phyloP scores from a whole-genome alignment of 2,113 vertebrate genomes.

The Formicarius rufipectus region DNA sequence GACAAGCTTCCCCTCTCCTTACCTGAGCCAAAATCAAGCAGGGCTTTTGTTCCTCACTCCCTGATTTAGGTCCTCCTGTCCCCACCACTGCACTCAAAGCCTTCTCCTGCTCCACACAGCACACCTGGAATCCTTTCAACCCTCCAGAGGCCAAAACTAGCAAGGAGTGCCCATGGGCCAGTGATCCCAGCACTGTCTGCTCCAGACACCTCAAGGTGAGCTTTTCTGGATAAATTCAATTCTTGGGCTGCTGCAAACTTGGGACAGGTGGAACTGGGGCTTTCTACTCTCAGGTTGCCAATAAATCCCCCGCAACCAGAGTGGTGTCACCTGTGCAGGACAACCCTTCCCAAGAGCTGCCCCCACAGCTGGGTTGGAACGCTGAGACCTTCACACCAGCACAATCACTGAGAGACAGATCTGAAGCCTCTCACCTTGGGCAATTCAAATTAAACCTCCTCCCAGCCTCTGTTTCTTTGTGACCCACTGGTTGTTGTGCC shows the following conservation, averaged over 20 bases:
- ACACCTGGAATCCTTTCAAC: not conserved
- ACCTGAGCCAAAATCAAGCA: not conserved
- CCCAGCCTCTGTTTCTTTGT: not conserved
- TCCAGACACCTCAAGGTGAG: accelerated
- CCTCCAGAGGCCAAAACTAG: not conserved
- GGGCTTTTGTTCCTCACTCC: not conserved
- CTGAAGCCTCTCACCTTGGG: not conserved
- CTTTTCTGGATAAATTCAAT: not conserved
- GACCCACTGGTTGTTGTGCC: not conserved
- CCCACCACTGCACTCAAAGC: not conserved
- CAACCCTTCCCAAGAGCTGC: not conserved
- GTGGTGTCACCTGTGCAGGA: not conserved
- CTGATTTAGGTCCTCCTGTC: too few species aligned
- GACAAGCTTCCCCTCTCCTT: not conserved
- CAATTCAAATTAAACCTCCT: not conserved
- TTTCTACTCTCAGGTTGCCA: not conserved
- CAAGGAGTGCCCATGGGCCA: not conserved
- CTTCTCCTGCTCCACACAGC: not conserved
- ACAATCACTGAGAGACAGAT: not conserved
- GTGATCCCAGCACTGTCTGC: not conserved
- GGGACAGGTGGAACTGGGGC: not conserved
- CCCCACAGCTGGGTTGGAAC: not conserved
- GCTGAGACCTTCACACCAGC: not conserved
- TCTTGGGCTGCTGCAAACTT: not conserved
- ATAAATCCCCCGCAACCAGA: not conserved